These are phyloP conservation scores for Poecilia velifera DNA, from an alignment of 2,797 vertebrate species.

Conservation along the genomic window DNA sequence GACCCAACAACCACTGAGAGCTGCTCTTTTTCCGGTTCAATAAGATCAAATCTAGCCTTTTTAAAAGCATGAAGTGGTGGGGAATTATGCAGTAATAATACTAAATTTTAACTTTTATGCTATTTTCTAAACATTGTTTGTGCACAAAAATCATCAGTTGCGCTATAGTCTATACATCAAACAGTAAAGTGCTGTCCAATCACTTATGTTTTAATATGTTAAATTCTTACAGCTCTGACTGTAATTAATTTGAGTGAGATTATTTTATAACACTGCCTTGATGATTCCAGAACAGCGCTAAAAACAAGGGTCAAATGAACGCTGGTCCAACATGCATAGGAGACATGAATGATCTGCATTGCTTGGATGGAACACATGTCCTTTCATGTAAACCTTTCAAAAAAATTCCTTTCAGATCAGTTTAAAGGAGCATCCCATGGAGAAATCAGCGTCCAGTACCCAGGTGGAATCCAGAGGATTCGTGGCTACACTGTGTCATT, in stretches of 20 bases:
- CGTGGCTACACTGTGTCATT: slow-evolving; percentile 12
- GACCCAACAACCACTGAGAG: slow-evolving; percentile 18
- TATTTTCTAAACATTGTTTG: not conserved
- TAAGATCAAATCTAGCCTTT: not conserved
- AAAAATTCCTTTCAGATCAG: slow-evolving; percentile 14
- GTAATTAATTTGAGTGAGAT: slow-evolving; percentile 16
- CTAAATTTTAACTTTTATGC: not conserved
- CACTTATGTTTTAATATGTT: slow-evolving; percentile 24
- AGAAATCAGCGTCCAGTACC: slow-evolving; percentile 39
- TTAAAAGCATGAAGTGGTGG: not conserved
- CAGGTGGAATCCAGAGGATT: slow-evolving; percentile 19
- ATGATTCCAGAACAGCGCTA: slow-evolving; percentile 35
- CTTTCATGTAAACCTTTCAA: slow-evolving; percentile 34
- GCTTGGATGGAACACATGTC: slow-evolving; percentile 23
- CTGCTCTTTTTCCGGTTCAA: slow-evolving; percentile 23
- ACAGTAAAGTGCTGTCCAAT: slow-evolving; percentile 61
- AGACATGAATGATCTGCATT: slow-evolving; percentile 37
- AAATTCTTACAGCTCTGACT: slow-evolving; percentile 9
- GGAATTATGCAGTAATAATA: not conserved
- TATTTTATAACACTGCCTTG: slow-evolving; percentile 49
- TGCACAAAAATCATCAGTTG: not conserved
- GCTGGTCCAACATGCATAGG: slow-evolving; percentile 11
- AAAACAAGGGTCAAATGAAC: slow-evolving; percentile 23
- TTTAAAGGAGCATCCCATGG: slow-evolving; percentile 8
- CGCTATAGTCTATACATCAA: slow-evolving; percentile 5